Evolutionary conservation across 2,888 invertebrate species (phyloP), one percentile per base, ranked within the genome.

Genomic region (Callinectes sapidus): DNA sequence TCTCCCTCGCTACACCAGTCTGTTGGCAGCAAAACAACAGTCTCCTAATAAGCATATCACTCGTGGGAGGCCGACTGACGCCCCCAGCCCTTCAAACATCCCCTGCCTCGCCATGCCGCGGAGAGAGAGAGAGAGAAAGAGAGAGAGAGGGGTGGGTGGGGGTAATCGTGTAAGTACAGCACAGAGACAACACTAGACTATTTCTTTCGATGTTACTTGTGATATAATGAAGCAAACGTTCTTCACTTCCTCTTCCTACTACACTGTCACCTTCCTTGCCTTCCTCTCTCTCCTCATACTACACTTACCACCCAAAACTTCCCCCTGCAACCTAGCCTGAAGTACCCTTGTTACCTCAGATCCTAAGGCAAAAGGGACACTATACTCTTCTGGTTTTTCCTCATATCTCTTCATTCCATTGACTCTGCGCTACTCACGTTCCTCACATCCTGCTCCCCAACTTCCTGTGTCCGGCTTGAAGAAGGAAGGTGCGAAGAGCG

Each of bases 31-130:
- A 81, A 32, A 81, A 81, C 81, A 81, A 81, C 32, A n/a, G 2
- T 8, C 32, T 81, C 81, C 81, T 81, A 81, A 81, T 81, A 81
- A 32, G 81, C 32, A 32, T 81, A 35, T 81, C 81, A 71, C 71
- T 28, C 28, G 23, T 61, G 8, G 71, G 71, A 71, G 71, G 71
- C 71, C 71, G 71, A 18, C n/a, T n/a, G 71, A 71, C 71, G 28
- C 71, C 71, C 71, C 28, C 71, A 71, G 71, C 71, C 71, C 71
- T 71, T n/a, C 71, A 71, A n/a, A 71, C n/a, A 18, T 28, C n/a
- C 16, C 28, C 71, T 71, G 28, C 71, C 71, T 71, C 71, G 23
- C 71, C 71, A 23, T n/a, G 23, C 71, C 71, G 16, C 71, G 1
- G 71, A 71, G 23, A 23, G 71, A 10, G 28, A 23, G 71, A 23